Base-by-base conservation (phyloP, 2,113 vertebrate species). In the Spermophilus dauricus region DNA sequence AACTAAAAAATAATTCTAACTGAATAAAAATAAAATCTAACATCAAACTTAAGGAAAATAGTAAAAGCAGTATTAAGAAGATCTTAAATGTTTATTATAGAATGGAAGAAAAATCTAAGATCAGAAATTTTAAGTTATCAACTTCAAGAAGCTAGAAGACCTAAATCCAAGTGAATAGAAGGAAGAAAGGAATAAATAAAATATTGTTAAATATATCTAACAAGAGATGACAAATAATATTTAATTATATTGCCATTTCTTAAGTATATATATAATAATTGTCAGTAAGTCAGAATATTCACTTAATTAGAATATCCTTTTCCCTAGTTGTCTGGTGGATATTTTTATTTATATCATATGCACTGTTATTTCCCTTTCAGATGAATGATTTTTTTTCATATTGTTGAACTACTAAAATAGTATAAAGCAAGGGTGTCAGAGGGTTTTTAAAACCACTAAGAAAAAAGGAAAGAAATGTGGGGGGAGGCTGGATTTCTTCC, bases 321-420 rank as follows among this genome's bases (percentile, higher is more conserved):
- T 63, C n/a, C n/a, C 7, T 11, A 37, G 6, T 94, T 65, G 56
- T 37, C 20, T 39, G 95, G 63, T 26, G 22, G 30, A 83, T 83
- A 20, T 73, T 89, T 95, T 89, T 45, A 30, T n/a, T 95, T 78
- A 18, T 80, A 42, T 58, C 5, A 67, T 30, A 34, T 89, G 45
- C 22, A 86, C 18, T 80, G 53, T 58, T 93, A 45, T 89, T 96
- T 87, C 11, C 42, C n/a, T 11, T 56, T 89, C 73, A 58, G 2
- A 95, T 69, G n/a, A 73, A 45, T 4, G 16, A 72, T 85, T 88
- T 95, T 86, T 83, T 95, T 96, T 73, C 51, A 51, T 78, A 42
- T 85, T 94, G 28, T 92, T 87, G 77, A 88, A 65, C n/a, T 84
- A 1, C 94, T 75, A 32, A 81, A 48, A 85, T 26, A 48, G 5